Base-by-base conservation (phyloP, 2,888 invertebrate species). In the Tipula helvola region DNA sequence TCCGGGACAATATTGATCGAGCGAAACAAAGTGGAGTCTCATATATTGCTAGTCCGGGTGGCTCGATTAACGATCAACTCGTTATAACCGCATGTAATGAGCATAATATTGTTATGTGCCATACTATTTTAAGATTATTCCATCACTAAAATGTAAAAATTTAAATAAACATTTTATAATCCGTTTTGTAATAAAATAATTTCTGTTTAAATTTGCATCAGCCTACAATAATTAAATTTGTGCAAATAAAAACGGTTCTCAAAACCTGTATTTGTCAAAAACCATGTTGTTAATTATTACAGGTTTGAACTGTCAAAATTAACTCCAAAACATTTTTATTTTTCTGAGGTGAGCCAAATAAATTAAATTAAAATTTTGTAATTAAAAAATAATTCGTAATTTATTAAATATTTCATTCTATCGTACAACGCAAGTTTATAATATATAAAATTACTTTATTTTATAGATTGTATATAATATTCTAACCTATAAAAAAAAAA, bases 1-100 rank as follows among this genome's bases (percentile, higher is more conserved):
- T 99, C 94, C 93, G 98, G 88, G 99, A 99, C 90, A 99, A 98
- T 90, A 96, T 99, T 87, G 99, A 99, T 90, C 93, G 98, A 88
- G 98, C 98, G 85, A 93, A 94, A 88, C 94, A 97, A 95, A 97
- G 97, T 90, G 99, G 99, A 18, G 99, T 98, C 28, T 94, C 95
- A 86, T 99, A 95, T 91, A 97, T 99, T 89, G 98, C 95, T 87
- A 97, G 98, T 90, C 99, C 99, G 12, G 93, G 97, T 0, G 99
- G 99, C 10, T 99, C 99, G 1, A 97, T 95, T 89, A 99, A 98
- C 90, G 99, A 99, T 90, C 94, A 94, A 86, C 96, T 94, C 88
- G 97, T 99, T 8, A 95, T 97, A 88, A 93, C 95, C 86, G 98
- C 99, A 16, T 99, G 99, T 91, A 94, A 99, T 90, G 97, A 98